Evolutionary conservation across 1,140 invertebrate species (phyloP).

Genomic region (Nymphalis io): DNA sequence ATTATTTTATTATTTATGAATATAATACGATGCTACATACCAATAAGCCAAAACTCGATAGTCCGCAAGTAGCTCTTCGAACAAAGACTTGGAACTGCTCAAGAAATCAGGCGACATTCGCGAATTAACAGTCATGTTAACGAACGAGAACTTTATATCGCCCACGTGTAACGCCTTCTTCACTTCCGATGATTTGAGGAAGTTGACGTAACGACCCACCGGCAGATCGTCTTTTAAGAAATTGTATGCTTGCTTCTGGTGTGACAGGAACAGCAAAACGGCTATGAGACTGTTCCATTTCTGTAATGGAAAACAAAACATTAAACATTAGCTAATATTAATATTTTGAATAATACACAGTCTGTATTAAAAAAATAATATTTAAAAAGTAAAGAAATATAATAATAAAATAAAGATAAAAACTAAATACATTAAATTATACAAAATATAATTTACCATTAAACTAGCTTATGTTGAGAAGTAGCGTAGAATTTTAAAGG

Average conservation of each 20-base stretch:
- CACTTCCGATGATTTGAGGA: constrained; percentile 81
- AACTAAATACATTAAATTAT: too few species aligned
- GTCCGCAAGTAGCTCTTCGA: constrained; percentile 83
- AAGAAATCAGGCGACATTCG: constrained; percentile 87
- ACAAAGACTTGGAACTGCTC: constrained; percentile 85
- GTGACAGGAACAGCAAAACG: constrained; percentile 80
- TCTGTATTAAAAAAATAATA: too few species aligned
- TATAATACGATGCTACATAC: constrained; percentile 39
- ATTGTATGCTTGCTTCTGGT: constrained; percentile 84
- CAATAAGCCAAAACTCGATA: constrained; percentile 87
- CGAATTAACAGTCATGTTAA: constrained; percentile 81
- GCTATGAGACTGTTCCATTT: constrained; percentile 69
- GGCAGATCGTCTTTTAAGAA: constrained; percentile 82
- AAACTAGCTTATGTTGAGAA: not conserved
- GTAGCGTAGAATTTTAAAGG: too few species aligned
- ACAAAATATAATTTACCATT: too few species aligned
- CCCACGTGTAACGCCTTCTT: constrained; percentile 77
- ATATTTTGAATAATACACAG: too few species aligned
- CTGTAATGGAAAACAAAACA: constrained; percentile 77
- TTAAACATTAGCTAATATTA: too few species aligned
- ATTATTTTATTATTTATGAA: too few species aligned
- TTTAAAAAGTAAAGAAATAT: too few species aligned
- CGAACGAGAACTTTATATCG: constrained; percentile 77
- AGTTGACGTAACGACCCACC: constrained; percentile 68
- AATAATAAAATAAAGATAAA: too few species aligned